These are phyloP conservation scores for Archips crataeganus DNA, from an alignment of 2,888 invertebrate genomes.

Conservation along the genomic window DNA sequence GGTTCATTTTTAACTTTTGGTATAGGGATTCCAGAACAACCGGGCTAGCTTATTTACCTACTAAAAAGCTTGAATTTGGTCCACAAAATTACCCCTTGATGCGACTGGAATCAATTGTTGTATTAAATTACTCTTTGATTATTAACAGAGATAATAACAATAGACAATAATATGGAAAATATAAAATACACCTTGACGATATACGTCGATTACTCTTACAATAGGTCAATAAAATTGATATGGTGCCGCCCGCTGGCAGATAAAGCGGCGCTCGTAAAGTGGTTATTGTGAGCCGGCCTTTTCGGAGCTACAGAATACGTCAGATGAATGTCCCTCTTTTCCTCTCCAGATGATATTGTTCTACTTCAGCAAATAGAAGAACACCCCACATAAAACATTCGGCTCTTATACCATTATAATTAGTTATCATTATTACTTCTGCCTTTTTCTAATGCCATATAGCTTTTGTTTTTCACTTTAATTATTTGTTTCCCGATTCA, in stretches of 20 bases:
- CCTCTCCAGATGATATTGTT: constrained; percentile 19
- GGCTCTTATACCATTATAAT: constrained; percentile 16
- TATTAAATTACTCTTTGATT: too few relatives aligned
- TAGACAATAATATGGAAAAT: constrained; percentile 4
- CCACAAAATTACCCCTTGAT: too few relatives aligned
- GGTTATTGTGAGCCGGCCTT: constrained; percentile 48
- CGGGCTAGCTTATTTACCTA: too few relatives aligned
- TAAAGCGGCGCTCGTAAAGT: constrained; percentile 70
- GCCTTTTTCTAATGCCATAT: not conserved
- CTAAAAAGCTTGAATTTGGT: too few relatives aligned
- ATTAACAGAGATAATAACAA: not conserved
- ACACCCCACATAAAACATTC: constrained; percentile 21
- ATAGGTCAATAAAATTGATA: constrained; percentile 57
- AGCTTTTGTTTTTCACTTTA: constrained; percentile 9
- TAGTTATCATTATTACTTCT: constrained; percentile 24
- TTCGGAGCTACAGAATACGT: constrained; percentile 18
- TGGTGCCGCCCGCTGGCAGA: constrained; percentile 72
- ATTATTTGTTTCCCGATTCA: not conserved
- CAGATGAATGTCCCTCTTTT: constrained; percentile 13
- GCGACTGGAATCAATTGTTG: not conserved
- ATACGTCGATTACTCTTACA: constrained; percentile 53
- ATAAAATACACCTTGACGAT: constrained; percentile 41
- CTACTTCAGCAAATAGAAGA: constrained; percentile 28
- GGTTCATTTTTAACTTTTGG: not conserved
- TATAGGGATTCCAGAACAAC: too few relatives aligned